Evolutionary conservation across 2,888 invertebrate species (phyloP), one percentile per base, ranked within the genome.

Genomic region (Exocentrus adspersus): DNA sequence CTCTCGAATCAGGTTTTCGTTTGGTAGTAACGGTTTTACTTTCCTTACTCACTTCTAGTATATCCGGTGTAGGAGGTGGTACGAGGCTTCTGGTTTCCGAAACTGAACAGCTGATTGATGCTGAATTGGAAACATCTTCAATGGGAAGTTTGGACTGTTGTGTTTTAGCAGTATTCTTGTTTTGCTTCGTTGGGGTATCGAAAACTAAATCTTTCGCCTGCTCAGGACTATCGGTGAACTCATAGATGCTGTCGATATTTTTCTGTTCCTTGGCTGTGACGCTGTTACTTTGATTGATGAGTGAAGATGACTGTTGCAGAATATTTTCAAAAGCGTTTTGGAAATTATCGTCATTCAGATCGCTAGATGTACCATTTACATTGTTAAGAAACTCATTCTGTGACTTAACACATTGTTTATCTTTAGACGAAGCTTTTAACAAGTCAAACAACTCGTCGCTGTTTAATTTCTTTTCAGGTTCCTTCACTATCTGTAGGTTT

Each of bases 361-460:
- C 72, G 17, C 68, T 67, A 6, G 69, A 71, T 10, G 65, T 56
- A 37, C 73, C 71, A 43, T 72, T 72, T 1, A 74, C 59, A 57
- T 65, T 70, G 21, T 69, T 65, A 21, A 69, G 37, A 21, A 73
- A 72, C 16, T 70, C 63, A 60, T 72, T 71, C 32, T 64, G 67
- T 6, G 71, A 69, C 62, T 74, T 74, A 32, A 67, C 58, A 21
- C 64, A 56, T 17, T 51, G 64, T 16, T 52, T 41, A 57, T 76
- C 76, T 48, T 53, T 63, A 4, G 74, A 64, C 5, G 76, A 73
- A 2, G 74, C 67, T 67, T 78, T 78, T 10, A 78, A 62, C 48
- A 78, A 59, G 65, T 78, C 77, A 61, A 78, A 78, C 53, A 78
- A 53, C 70, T 77, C 73, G 46, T 79, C 78, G 42, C 72, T 75